phyloP scores from a whole-genome alignment of 2,888 invertebrate genomes.

The Phymatocera aterrima region DNA sequence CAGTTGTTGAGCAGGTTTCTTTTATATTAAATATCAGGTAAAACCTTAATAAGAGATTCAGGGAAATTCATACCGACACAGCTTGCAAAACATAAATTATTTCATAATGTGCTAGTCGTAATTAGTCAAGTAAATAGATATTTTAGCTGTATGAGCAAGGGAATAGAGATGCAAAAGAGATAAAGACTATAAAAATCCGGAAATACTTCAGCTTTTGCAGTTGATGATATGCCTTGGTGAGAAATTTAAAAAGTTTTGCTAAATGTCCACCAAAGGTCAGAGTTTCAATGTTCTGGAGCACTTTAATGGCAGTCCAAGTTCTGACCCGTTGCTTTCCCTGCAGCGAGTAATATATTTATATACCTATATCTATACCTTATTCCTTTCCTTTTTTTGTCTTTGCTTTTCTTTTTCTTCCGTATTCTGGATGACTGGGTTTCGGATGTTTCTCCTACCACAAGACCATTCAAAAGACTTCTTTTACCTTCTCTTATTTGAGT shows the following conservation, averaged over 20 bases:
- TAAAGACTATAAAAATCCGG: neutral
- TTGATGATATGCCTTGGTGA: neutral
- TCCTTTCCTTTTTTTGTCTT: too few relatives aligned
- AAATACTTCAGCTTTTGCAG: neutral
- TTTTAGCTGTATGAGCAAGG: too few relatives aligned
- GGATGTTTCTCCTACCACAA: conserved; percentile 66
- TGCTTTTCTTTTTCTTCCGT: conserved; percentile 58
- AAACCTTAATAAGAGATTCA: neutral
- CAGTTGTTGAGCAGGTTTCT: conserved; percentile 37
- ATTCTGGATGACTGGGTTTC: conserved; percentile 65
- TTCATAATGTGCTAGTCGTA: too few relatives aligned
- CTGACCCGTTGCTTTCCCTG: conserved; percentile 44
- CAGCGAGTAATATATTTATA: neutral
- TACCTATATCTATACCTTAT: too few relatives aligned
- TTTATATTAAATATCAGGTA: neutral
- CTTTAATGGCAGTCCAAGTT: conserved; percentile 32
- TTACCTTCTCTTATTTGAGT: conserved; percentile 65
- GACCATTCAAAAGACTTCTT: conserved; percentile 62
- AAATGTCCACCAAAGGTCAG: conserved; percentile 22
- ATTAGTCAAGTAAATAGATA: too few relatives aligned
- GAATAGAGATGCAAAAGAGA: neutral
- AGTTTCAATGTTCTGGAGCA: conserved; percentile 23
- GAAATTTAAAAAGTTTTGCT: neutral
- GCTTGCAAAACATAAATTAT: too few relatives aligned
- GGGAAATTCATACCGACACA: neutral